Conservation (phyloP, 2,113 vertebrate genomes). For the Tinamus guttatus region DNA sequence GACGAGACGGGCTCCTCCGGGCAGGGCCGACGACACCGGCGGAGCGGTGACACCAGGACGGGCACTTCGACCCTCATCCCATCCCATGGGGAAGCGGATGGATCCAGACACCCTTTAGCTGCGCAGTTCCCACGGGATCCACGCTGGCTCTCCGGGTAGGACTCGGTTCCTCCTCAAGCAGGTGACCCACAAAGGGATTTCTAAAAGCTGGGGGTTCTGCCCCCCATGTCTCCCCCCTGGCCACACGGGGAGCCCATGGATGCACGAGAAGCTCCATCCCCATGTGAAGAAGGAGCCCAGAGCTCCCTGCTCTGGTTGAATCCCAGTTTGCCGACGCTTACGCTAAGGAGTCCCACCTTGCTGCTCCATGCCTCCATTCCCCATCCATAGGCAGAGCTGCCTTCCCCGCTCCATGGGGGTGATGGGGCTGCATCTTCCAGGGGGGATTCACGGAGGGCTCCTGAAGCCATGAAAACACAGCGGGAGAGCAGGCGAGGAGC, state of each 20-base stretch:
- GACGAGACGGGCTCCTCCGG: not conserved
- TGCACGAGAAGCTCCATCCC: fast-evolving
- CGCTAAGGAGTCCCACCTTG: fast-evolving
- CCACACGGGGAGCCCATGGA: not conserved
- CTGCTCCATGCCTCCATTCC: conserved; percentile 23
- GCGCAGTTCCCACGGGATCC: not conserved
- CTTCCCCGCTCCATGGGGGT: not conserved
- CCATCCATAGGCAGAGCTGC: fast-evolving
- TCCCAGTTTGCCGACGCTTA: fast-evolving
- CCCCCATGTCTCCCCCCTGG: not conserved
- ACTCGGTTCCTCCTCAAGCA: not conserved
- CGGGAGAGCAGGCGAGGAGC: too few species aligned
- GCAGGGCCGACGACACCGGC: not conserved
- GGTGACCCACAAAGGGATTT: fast-evolving
- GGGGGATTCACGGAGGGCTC: fast-evolving
- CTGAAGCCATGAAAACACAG: too few species aligned
- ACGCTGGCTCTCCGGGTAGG: fast-evolving
- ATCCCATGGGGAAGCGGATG: not conserved
- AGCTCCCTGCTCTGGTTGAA: fast-evolving
- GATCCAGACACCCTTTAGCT: not conserved
- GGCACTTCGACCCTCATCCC: not conserved
- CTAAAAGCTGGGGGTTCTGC: not conserved
- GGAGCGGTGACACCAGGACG: not conserved
- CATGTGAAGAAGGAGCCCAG: fast-evolving
- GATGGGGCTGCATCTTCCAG: fast-evolving